Evolutionary conservation across 2,888 invertebrate genomes (phyloP), one percentile per base, ranked within the genome.

Genomic region (Coremacera marginata): DNA sequence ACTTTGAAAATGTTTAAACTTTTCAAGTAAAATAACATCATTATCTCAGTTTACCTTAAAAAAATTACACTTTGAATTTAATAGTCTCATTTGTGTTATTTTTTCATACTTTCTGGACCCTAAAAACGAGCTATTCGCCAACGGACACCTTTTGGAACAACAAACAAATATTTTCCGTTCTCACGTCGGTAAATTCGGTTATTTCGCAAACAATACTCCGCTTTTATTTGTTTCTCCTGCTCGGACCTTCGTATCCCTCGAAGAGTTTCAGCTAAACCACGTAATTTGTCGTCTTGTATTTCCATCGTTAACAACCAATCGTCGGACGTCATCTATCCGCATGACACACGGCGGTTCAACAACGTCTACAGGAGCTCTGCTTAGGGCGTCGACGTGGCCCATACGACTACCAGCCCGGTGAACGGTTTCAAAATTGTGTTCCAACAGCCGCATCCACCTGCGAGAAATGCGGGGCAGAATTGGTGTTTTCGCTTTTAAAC

Each of bases 61-160:
- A n/a, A n/a, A n/a, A n/a, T n/a, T n/a, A n/a, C n/a, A n/a, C n/a
- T n/a, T n/a, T n/a, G n/a, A n/a, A n/a, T n/a, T n/a, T n/a, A n/a
- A n/a, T n/a, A n/a, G n/a, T n/a, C n/a, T n/a, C n/a, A n/a, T n/a
- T n/a, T n/a, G n/a, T n/a, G 49, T 80, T 70, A 25, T n/a, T 70
- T 11, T 25, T 51, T 57, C 2, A 81, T 44, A 16, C 78, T 70
- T n/a, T 75, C 22, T 81, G 81, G 11, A n/a, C n/a, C n/a, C n/a
- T 73, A 77, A 5, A 16, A 49, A 70, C 79, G 77, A 11, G 76
- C 77, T 2, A 81, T 73, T 63, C 77, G 71, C 80, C 79, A 81
- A 71, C 34, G n/a, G n/a, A n/a, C n/a, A n/a, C n/a, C n/a, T n/a
- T 60, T 77, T 5, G 81, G 79, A 9, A 80, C 68, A 16, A 81